These are phyloP conservation scores for Thalassophryne amazonica DNA, from an alignment of 2,797 vertebrate genomes.

Conservation along the genomic window DNA sequence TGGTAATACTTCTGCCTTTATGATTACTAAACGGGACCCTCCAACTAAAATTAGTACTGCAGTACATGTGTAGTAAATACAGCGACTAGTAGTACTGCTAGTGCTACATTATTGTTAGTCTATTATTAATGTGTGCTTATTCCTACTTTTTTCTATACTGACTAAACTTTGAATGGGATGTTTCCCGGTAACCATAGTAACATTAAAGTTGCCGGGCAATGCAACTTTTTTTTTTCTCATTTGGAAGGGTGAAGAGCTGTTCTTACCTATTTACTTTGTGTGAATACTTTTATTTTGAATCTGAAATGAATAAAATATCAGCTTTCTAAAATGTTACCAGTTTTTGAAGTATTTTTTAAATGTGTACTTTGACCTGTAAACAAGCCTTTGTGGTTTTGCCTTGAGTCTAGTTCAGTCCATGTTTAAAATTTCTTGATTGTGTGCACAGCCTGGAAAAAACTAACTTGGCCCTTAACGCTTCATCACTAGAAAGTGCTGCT, in stretches of 20 bases:
- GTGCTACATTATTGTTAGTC: conserved; percentile 38
- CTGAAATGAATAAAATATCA: conserved; percentile 77
- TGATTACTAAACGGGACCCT: conserved; percentile 57
- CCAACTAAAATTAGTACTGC: conserved; percentile 50
- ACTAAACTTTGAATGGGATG: conserved; percentile 58
- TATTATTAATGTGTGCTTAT: conserved; percentile 64
- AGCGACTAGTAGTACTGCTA: conserved; percentile 47
- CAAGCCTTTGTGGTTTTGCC: conserved; percentile 11
- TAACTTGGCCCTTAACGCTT: no score
- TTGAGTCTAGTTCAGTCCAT: no score
- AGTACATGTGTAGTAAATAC: conserved; percentile 46
- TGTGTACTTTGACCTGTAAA: neutral
- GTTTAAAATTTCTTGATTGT: no score
- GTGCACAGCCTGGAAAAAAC: no score
- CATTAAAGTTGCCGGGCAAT: conserved; percentile 57
- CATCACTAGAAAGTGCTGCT: no score
- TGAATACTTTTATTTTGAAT: conserved; percentile 81
- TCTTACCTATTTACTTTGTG: conserved; percentile 80
- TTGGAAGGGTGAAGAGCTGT: conserved; percentile 63
- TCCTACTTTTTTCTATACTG: conserved; percentile 53
- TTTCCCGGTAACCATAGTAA: conserved; percentile 59
- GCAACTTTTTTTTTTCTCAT: conserved; percentile 39
- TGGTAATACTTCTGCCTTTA: conserved; percentile 57
- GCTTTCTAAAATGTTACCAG: conserved; percentile 65
- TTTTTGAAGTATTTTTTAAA: conserved; percentile 20